Evolutionary conservation across 2,888 invertebrate genomes (phyloP), one percentile per base, ranked within the genome.

Genomic region (Sarcophaga rosellei): DNA sequence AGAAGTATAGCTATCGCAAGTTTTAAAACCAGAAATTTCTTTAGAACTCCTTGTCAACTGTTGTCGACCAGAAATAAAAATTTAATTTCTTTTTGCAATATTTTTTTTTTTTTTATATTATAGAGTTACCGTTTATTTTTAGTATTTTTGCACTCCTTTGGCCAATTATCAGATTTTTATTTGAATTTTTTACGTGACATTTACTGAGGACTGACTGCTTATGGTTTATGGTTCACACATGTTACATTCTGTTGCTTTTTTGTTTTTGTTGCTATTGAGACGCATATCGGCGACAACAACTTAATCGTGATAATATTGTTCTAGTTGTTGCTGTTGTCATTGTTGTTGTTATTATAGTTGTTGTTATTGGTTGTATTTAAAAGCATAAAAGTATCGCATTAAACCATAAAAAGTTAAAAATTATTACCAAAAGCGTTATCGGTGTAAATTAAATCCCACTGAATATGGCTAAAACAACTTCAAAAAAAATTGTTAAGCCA

Each of bases 401-500:
- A 68, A 12, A 61, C 57, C 23, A 47, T 15, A n/a, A 69, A 25
- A 25, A 59, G 59, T 57, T 59, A 53, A 70, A 20, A 75, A 76
- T 78, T 79, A 79, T 79, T 78, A 63, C 83, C 68, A 84, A 74
- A 84, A 79, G 69, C 63, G 74, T 63, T 81, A 76, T 76, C 69
- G 78, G 78, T 84, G 78, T 84, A 84, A 84, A 84, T 84, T 78
- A 84, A 79, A 84, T 84, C 78, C 74, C 63, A 63, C 78, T 69
- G 23, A 68, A 78, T 57, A 84, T 84, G 83, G 83, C 25, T 44
- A 78, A 69, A 79, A 84, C 83, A 74, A 84, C 78, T 84, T 79
- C 20, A 74, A n/a, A 82, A 72, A 72, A 82, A 72, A 72, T 59
- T 61, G 69, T 73, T 79, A 79, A 81, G 25, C 83, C 59, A 63